Evolutionary conservation across 2,888 invertebrate genomes (phyloP).

Genomic region (Diaphora mendica): DNA sequence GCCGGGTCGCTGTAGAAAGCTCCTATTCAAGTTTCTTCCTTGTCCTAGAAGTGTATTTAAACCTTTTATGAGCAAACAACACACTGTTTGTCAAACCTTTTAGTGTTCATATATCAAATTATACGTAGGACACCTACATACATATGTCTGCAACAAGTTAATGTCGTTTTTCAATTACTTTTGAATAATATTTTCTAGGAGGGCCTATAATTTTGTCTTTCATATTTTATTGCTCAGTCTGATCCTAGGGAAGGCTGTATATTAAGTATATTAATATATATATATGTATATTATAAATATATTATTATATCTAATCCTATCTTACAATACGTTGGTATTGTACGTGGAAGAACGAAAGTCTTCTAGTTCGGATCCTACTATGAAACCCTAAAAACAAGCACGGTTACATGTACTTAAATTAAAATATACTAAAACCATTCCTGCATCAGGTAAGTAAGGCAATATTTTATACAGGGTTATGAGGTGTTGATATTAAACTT

Average conservation of each 20-base stretch:
- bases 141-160: neutral
- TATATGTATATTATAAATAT: no score
- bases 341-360: no score
- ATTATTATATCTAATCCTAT: no score
- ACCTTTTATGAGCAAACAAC: constrained; percentile 9
- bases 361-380: no score
- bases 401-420: neutral
- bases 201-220: no score
- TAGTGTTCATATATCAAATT: neutral
- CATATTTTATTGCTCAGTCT: no score
- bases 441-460: neutral
- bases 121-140: neutral
- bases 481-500: neutral
- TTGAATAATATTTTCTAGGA: no score
- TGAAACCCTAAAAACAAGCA: no score
- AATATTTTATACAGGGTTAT: neutral
- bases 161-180: no score
- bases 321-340: no score
- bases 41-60: neutral
- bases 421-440: neutral
- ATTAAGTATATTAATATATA: no score
- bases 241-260: no score
- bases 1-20: constrained; percentile 3
- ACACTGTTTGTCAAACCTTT: constrained; percentile 6
- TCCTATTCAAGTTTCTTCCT: constrained; percentile 11